Evolutionary conservation across 30 jellyfish, hydroid and myxozoan species (phyloP).

Genomic region (Nemopilema nomurai): DNA sequence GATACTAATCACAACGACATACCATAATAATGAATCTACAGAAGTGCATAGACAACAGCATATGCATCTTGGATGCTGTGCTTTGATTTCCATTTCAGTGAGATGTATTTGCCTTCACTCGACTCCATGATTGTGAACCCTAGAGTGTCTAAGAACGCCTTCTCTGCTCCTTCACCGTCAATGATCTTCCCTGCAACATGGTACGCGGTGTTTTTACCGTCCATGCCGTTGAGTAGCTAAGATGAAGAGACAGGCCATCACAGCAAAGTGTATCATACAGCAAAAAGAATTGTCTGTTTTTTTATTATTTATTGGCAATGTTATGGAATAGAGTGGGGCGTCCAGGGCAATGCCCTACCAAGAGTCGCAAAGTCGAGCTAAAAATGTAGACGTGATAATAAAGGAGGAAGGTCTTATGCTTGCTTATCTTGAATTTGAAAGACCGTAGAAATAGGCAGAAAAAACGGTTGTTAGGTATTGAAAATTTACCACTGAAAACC

Average conservation of each 20-base stretch:
- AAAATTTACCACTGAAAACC: too few species aligned
- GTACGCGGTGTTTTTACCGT: conserved; percentile 38
- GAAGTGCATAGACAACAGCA: conserved; percentile 36
- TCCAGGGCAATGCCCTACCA: too few species aligned
- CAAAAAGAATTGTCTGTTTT: too few species aligned
- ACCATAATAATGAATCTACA: neutral
- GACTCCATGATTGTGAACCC: conserved; percentile 33
- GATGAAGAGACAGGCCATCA: neutral
- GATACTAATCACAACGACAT: neutral
- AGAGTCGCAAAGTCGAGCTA: too few species aligned
- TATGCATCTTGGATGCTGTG: conserved; percentile 35
- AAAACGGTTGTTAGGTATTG: too few species aligned
- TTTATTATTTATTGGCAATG: too few species aligned
- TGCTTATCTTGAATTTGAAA: too few species aligned
- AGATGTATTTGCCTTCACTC: conserved; percentile 31
- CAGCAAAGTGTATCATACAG: too few species aligned
- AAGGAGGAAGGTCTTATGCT: too few species aligned
- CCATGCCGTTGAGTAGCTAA: conserved; percentile 46
- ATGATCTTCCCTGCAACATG: conserved; percentile 25
- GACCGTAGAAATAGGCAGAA: too few species aligned
- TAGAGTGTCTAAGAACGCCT: conserved; percentile 25
- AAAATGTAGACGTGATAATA: too few species aligned
- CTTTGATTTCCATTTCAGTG: conserved; percentile 29
- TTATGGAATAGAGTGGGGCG: too few species aligned
- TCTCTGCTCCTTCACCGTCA: conserved; percentile 36